Evolutionary conservation across 2,113 vertebrate species (phyloP), one percentile per base, ranked within the genome.

Genomic region (Grus americana): DNA sequence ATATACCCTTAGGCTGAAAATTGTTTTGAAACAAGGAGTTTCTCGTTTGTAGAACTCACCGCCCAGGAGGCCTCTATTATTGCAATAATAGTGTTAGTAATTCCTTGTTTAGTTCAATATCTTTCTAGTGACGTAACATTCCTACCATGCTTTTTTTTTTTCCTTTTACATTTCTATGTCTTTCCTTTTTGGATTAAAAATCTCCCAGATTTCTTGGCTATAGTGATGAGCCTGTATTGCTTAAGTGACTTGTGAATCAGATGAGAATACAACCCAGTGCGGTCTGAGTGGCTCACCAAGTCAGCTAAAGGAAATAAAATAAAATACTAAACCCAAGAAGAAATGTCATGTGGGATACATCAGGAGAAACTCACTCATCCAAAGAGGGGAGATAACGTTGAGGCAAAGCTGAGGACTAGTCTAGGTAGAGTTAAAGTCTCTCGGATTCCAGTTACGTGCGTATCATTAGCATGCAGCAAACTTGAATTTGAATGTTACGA

Each of bases 1-100:
- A 0, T 4, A 2, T 5, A 8, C 10, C 34, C 42, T 44, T n/a
- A 22, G 29, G 9, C 38, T 27, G 32, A 11, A 55, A n/a, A 29
- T 34, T 42, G 54, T 15, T 79, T 62, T n/a, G 36, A 40, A 49
- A 30, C 5, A 20, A 70, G 79, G 42, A 58, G 12, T 14, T 3
- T 59, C n/a, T 38, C 9, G 8, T 40, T 57, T 40, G 34, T 46
- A 38, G 12, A n/a, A 4, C 49, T 27, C 44, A 22, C 34, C 52
- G 38, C 66, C 42, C 78, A 72, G 59, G 54, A 38, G 46, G 12
- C 7, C 34, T 38, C n/a, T 40, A 1, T 34, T 54, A 20, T 7
- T 55, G 40, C 32, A 38, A 16, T 44, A 87, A 72, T 23, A 36
- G 38, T 3, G 13, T 34, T 15, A 18, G 46, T 47, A 38, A n/a